Base-by-base conservation (phyloP, 2,797 vertebrate genomes). In the Pelochelys cantorii region DNA sequence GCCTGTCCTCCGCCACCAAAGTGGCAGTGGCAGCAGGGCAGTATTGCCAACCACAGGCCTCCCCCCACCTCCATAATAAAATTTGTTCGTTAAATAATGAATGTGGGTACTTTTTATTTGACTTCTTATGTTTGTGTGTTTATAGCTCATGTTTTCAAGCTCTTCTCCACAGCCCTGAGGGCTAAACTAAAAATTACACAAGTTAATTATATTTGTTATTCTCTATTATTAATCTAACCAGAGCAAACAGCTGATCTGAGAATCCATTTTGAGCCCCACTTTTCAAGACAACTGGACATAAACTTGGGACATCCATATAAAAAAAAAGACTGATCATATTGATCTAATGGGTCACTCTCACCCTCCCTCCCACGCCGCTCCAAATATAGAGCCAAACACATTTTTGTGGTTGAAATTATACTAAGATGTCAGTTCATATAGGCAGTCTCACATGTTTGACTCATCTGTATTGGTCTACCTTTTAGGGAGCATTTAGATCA, bases 391-490 rank as follows among this genome's bases (percentile, higher is more conserved):
- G 91, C 90, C 94, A 97, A 96, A 81, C 87, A 80, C 87, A 82
- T 97, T 95, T 90, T 96, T 96, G 95, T 95, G 92, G 81, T 83
- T 94, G 81, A 93, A 93, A 96, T 87, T 92, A 83, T n/a, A 90
- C 79, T 82, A 95, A 93, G 25, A 60, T 56, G 82, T 96, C 0
- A 3, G 88, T 90, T 65, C 81, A 71, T 71, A 94, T 89, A 97
- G 86, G 87, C 86, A 94, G 93, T 85, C 89, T 97, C 95, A 90
- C 81, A 87, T 94, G 83, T 91, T 74, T 95, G 89, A 91, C 85
- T 94, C 83, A 91, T 94, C 34, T 8, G 85, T 86, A 85, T 75
- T 95, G 91, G 91, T 93, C 71, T 57, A 68, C 82, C 91, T 94
- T 92, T 95, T 91, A 96, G 92, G 91, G 87, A 97, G 57, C 95